Base-by-base conservation (phyloP, 1,140 invertebrate genomes). In the Plectrocnemia conspersa region DNA sequence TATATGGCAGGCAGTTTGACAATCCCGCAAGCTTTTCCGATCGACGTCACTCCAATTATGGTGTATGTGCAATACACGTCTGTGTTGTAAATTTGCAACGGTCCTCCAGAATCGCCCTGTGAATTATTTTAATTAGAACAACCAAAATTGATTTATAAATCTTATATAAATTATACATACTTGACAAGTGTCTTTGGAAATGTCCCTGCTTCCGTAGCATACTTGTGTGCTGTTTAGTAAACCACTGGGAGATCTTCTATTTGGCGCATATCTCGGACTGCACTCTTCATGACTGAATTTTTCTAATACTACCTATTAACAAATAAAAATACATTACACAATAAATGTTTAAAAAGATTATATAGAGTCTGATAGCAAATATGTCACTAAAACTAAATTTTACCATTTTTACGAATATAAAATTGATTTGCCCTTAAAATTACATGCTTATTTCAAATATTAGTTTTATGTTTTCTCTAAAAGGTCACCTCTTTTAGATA, bases 41-140 rank as follows among this genome's bases (percentile, higher is more conserved):
- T 74, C 25, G 74, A 77, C 3, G 73, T 77, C 7, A 79, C 61
- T 40, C 74, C 77, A 13, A 77, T 63, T 3, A 77, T 53, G 33
- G 65, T 68, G 52, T 72, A 72, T 54, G 68, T 68, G 60, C 73
- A 75, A 11, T 70, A 66, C 19, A 69, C 68, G 1, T 69, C 63
- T 2, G 22, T 18, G 11, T 67, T 65, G 5, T 67, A 54, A 3
- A 68, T 62, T 56, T 75, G 73, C 10, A 79, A 61, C 1, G 77
- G 77, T 25, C 79, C 79, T 15, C 79, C 79, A 18, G 78, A 81
- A 56, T 82, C 81, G 40, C 80, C 79, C 79, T 82, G 57, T n/a
- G 67, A 63, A 49, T 56, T 65, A 7, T 18, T 13, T 7, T 6
- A n/a, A 24, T 2, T 45, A 15, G 15, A 3, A 45, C 11, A 11